phyloP scores from a whole-genome alignment of 2,113 vertebrate species.

The Noturus placidus region DNA sequence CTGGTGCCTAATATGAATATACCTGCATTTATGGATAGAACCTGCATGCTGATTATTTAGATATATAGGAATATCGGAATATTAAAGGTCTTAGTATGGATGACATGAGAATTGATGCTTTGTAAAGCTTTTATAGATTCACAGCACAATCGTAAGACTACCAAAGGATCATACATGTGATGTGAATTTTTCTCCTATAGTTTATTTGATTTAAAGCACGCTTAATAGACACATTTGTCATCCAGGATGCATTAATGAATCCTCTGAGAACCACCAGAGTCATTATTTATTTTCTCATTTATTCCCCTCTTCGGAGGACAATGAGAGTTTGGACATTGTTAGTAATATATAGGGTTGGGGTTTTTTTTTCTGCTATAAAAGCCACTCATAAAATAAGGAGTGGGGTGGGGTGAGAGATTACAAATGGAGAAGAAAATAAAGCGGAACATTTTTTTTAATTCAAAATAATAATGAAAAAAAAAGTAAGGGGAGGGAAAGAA shows the following conservation, averaged over 20 bases:
- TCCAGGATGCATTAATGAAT: constrained; percentile 7
- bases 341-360: not conserved
- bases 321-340: not conserved
- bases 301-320: not conserved
- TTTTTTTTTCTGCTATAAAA: not conserved
- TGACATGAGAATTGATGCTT: constrained; percentile 12
- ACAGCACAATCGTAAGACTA: not conserved
- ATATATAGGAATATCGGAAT: not conserved
- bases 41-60: constrained; percentile 22
- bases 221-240: not conserved
- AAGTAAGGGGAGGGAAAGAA: not conserved
- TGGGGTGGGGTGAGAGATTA: not conserved
- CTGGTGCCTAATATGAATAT: constrained; percentile 38
- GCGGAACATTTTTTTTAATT: not conserved
- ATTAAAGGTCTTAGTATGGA: constrained; percentile 21
- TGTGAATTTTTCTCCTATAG: no score
- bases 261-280: not conserved
- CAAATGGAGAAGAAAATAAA: not conserved
- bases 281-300: not conserved
- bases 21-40: constrained; percentile 22
- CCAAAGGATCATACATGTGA: not conserved
- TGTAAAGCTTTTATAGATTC: not conserved
- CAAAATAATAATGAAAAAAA: not conserved
- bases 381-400: not conserved
- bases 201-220: constrained; percentile 9